Base-by-base conservation (phyloP, 2,113 vertebrate species). In the Hystrix cristata region DNA sequence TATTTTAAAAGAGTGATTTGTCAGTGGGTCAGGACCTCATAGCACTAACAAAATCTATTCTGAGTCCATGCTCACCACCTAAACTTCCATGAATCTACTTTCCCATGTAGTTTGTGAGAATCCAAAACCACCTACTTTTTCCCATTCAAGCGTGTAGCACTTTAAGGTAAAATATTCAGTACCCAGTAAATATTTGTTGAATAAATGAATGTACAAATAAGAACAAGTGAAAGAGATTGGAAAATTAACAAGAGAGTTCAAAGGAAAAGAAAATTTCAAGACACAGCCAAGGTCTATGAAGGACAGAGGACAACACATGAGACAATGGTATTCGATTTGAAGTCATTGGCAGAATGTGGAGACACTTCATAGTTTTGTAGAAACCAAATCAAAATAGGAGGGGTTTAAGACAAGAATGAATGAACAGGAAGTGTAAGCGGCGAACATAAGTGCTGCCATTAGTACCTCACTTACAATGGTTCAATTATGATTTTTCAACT, bases 191-290 rank as follows among this genome's bases (percentile, higher is more conserved):
- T 82, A 15, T 82, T 43, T 67, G 23, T 43, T 74, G 57, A 92
- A 71, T 60, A 57, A 48, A 25, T 43, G 69, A 94, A n/a, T n/a
- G 46, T 43, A 34, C 53, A 64, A 64, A 11, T 64, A 64, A 64
- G 29, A 79, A 53, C 29, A 31, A 84, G 38, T 29, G 60, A 48
- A 23, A 65, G 23, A 72, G 87, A 92, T 18, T 57, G 27, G 74
- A 13, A 71, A 78, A 87, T 57, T 38, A 18, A 27, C 29, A 38
- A 31, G 34, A 88, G 19, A 59, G 23, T 38, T 74, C 34, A 72
- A 64, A 43, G 78, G 65, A 69, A 62, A 62, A 90, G 74, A 76
- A 46, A 79, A 53, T 79, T 76, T 81, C 59, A 81, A 92, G 80
- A 31, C 59, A 55, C 25, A 53, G 12, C 62, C 48, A 53, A 57